phyloP scores from a whole-genome alignment of 2,113 vertebrate species.

The Perca fluviatilis region DNA sequence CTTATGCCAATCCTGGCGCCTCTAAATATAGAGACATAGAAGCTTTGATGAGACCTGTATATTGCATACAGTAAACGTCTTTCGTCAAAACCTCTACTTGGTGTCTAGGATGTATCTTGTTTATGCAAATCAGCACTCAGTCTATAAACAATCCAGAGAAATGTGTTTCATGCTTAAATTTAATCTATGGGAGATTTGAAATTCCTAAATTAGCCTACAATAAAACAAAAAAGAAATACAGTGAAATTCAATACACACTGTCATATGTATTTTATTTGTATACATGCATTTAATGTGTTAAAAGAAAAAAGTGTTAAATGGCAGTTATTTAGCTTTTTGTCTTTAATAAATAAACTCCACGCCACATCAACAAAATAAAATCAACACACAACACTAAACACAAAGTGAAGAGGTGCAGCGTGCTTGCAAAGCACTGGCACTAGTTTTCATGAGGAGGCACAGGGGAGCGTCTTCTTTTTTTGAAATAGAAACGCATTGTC shows the following conservation, averaged over 20 bases:
- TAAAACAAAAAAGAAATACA: too few species aligned
- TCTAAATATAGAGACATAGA: slow-evolving; percentile 35
- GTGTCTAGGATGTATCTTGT: not conserved
- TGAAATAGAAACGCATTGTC: too few species aligned
- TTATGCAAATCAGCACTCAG: not conserved
- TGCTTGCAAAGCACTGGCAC: too few species aligned
- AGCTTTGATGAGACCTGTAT: slow-evolving; percentile 9
- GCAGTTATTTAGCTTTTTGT: not conserved
- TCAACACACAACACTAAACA: not conserved
- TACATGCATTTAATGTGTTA: not conserved
- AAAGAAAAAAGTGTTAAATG: too few species aligned
- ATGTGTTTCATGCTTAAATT: not conserved
- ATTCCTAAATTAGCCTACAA: not conserved
- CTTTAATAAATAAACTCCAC: not conserved
- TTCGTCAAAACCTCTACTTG: not conserved
- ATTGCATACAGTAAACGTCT: not conserved
- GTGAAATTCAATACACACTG: not conserved
- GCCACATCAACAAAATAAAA: not conserved
- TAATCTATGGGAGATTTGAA: not conserved
- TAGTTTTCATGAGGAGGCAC: too few species aligned
- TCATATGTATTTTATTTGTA: not conserved
- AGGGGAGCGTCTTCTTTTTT: too few species aligned
- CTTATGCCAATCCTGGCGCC: not conserved
- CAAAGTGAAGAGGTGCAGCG: too few species aligned
- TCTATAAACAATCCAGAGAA: not conserved